A percentile compares a stretch with the other conserved stretches of the same genome.
phyloP scores from a whole-genome alignment of 2,797 vertebrate species.

The Characodon lateralis region DNA sequence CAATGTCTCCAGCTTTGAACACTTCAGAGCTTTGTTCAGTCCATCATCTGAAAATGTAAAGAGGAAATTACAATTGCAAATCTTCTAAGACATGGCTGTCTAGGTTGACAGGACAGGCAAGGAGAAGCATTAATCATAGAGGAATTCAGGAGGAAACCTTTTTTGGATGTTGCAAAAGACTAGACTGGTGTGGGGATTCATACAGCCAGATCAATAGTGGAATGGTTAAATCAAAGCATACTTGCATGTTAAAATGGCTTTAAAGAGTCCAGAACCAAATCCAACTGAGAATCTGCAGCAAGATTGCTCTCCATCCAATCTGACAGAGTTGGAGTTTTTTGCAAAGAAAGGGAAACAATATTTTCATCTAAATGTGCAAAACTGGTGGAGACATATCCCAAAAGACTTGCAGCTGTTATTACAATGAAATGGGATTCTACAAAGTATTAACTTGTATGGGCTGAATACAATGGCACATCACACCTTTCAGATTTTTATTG shows the following conservation, averaged over 20 bases:
- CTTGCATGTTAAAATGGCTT: too few species aligned
- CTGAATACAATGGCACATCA: neutral
- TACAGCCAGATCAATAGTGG: too few species aligned
- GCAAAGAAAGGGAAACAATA: neutral
- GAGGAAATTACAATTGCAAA: too few species aligned
- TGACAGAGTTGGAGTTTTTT: neutral
- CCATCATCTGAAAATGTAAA: neutral
- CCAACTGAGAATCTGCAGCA: neutral
- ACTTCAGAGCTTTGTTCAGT: neutral
- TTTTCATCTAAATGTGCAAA: neutral
- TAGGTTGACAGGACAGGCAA: neutral
- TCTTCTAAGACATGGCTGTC: neutral
- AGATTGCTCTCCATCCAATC: neutral
- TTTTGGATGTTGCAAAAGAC: too few species aligned
- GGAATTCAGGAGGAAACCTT: too few species aligned
- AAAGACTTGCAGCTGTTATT: neutral
- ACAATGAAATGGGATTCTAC: neutral
- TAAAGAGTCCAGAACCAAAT: neutral
- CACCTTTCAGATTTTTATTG: neutral
- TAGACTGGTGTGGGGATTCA: too few species aligned
- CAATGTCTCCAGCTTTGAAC: too few species aligned
- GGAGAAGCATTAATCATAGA: neutral
- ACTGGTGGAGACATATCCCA: neutral
- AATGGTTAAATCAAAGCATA: too few species aligned
- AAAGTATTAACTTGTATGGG: neutral